Evolutionary conservation across 1,140 invertebrate species (phyloP), one percentile per base, ranked within the genome.

Genomic region (Matsumurasca onukii): DNA sequence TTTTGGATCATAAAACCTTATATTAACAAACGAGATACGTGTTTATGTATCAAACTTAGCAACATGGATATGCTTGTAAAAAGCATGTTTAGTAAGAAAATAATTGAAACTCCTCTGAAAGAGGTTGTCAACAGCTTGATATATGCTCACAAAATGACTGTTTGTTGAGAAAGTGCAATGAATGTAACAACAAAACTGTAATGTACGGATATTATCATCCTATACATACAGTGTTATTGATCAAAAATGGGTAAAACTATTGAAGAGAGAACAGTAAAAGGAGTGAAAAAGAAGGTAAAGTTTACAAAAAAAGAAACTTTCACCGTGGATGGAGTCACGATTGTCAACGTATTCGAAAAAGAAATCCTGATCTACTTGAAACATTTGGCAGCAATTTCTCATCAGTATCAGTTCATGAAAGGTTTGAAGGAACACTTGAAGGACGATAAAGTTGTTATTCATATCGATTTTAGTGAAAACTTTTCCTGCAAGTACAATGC

Each of bases 241-340:
- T n/a, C 51, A 55, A 55, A 24, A 24, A 55, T 15, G 15, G 51
- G 51, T 55, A 20, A 55, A 5, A 20, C 20, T n/a, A 22, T 9
- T n/a, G 24, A 55, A n/a, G 9, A 24, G 24, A 55, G 51, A 55
- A 55, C 51, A 12, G 20, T n/a, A 9, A 55, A 24, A 55, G 15
- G 51, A n/a, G 24, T n/a, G 5, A 22, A 55, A n/a, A 55, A n/a
- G 12, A 20, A 15, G 12, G 51, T 55, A 13, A 55, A 55, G 24
- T n/a, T 55, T 55, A 55, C 20, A 5, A 55, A 55, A 55, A 55
- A 55, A 55, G 51, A 55, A 15, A 12, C 51, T 12, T 55, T 55
- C 15, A 55, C 15, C 5, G 15, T 15, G 12, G 24, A 15, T n/a
- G 51, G 5, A n/a, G 15, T 13, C 5, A 24, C 15, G 12, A n/a